Conservation (phyloP, 2,113 vertebrate species). For the Aspidoscelis tigris region DNA sequence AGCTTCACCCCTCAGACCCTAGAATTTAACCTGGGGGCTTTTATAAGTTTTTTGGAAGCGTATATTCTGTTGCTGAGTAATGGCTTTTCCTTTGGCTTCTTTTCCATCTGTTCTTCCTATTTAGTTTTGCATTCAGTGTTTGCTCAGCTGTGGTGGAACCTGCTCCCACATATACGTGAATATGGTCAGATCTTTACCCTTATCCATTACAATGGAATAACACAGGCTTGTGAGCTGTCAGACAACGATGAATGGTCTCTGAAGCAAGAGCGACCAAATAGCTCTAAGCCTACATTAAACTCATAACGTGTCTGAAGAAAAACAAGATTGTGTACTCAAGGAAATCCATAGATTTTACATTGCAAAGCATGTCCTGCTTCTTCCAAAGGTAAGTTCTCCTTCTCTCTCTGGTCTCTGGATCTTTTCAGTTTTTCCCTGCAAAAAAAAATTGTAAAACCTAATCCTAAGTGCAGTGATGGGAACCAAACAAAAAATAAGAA, state of each 20-base stretch:
- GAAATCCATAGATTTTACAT: not conserved
- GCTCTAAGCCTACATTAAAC: not conserved
- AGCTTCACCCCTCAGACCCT: too few species aligned
- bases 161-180: not conserved
- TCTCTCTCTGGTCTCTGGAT: not conserved
- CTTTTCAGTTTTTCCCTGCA: not conserved
- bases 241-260: not conserved
- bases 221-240: not conserved
- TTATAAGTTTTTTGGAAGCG: too few species aligned
- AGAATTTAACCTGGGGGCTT: not conserved
- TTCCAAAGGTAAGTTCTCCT: not conserved
- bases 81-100: not conserved
- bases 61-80: not conserved
- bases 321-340: not conserved
- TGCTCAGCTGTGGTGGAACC: not conserved
- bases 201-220: not conserved
- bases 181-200: not conserved
- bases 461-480: slow-evolving; percentile 32
- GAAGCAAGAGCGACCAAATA: not conserved
- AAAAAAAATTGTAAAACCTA: not conserved
- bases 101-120: not conserved
- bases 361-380: not conserved
- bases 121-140: not conserved
- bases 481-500: slow-evolving; percentile 20
- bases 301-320: slow-evolving; percentile 20